Percentiles rank a stretch among this genome's conserved stretches.
phyloP scores from a whole-genome alignment of 1,140 invertebrate genomes.

The Ericerus pela region DNA sequence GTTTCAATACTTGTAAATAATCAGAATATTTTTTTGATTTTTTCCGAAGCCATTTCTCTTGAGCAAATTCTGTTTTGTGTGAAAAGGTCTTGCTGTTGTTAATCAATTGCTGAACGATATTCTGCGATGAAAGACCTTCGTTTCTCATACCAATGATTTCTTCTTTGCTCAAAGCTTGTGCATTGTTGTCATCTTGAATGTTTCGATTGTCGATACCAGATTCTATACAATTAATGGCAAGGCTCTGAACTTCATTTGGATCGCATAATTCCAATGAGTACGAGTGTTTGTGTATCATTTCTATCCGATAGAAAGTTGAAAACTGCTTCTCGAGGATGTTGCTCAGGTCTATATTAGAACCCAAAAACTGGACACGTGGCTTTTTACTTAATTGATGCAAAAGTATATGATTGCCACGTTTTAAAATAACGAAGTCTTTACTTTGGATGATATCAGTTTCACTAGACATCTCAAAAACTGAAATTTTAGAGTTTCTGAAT shows the following conservation, averaged over 20 bases:
- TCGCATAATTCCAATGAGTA: background rate
- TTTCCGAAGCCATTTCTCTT: slow-evolving; percentile 87
- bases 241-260: background rate
- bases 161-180: slow-evolving; percentile 66
- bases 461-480: no score
- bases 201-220: slow-evolving; percentile 65
- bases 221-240: background rate
- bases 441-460: background rate
- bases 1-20: slow-evolving; percentile 54
- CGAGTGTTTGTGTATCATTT: background rate
- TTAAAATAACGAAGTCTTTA: background rate
- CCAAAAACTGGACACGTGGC: background rate
- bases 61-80: slow-evolving; percentile 78
- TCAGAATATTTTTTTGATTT: slow-evolving; percentile 84
- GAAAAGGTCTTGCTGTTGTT: slow-evolving; percentile 76
- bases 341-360: background rate
- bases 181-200: slow-evolving; percentile 66
- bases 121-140: slow-evolving; percentile 54
- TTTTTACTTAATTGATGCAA: background rate
- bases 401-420: background rate
- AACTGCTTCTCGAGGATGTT: background rate
- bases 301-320: background rate
- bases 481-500: no score
- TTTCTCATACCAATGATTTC: slow-evolving; percentile 65
- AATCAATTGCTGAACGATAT: slow-evolving; percentile 73